A percentile compares a stretch with the other conserved stretches of the same genome.
phyloP scores from a whole-genome alignment of 2,888 invertebrate genomes.

The Rotaria socialis region DNA sequence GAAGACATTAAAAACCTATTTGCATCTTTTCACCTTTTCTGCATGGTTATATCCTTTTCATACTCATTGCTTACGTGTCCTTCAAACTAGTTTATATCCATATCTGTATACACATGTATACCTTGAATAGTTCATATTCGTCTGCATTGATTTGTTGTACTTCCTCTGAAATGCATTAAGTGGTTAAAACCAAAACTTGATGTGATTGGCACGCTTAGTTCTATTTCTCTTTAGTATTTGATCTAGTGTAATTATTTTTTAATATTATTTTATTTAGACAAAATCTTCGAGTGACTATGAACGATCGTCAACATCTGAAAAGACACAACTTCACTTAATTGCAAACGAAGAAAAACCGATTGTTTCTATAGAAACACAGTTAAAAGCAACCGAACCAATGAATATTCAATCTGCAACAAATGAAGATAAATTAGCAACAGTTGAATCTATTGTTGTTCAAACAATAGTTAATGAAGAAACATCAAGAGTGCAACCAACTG shows the following conservation, averaged over 20 bases:
- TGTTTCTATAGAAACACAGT: neutral
- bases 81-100: neutral
- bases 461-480: neutral
- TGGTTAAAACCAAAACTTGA: neutral
- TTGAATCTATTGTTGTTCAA: neutral
- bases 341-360: neutral
- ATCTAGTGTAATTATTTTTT: neutral
- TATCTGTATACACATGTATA: neutral
- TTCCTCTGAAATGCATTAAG: neutral
- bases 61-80: neutral
- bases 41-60: conserved; percentile 14
- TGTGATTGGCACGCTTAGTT: neutral
- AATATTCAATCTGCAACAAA: neutral
- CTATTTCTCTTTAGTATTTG: too few species aligned
- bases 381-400: neutral
- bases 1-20: conserved; percentile 15
- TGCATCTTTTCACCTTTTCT: conserved; percentile 27
- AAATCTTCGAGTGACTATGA: neutral
- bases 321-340: neutral
- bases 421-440: neutral
- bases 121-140: neutral
- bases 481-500: neutral
- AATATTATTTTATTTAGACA: neutral
- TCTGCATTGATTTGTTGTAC: neutral
- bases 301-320: neutral